phyloP scores from a whole-genome alignment of 2,888 invertebrate species.

The Nephrotoma guestfalica region DNA sequence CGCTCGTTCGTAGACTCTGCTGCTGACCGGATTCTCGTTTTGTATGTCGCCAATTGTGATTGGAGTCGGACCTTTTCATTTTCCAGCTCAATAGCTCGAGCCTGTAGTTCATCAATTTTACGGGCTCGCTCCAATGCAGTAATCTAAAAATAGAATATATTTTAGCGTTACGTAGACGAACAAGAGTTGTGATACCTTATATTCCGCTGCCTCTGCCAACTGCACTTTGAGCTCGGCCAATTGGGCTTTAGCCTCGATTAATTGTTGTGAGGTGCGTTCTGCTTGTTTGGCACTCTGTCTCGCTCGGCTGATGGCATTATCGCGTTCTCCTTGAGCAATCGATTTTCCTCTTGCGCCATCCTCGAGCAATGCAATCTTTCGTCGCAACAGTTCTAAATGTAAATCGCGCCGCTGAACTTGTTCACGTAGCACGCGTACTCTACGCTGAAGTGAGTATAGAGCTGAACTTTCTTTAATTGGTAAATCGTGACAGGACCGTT shows the following conservation, averaged over 20 bases:
- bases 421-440: constrained; percentile 72
- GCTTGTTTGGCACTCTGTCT: constrained; percentile 73
- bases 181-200: constrained; percentile 43
- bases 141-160: constrained; percentile 39
- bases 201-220: constrained; percentile 71
- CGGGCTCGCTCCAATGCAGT: constrained; percentile 68
- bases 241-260: constrained; percentile 68
- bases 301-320: constrained; percentile 50
- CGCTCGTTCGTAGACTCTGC: constrained; percentile 29
- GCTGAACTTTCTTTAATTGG: constrained; percentile 71
- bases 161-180: background rate
- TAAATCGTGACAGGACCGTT: constrained; percentile 66
- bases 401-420: constrained; percentile 84
- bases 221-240: constrained; percentile 74
- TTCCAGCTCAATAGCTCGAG: constrained; percentile 67
- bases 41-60: constrained; percentile 23
- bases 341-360: constrained; percentile 50
- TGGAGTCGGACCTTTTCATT: constrained; percentile 48
- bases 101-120: constrained; percentile 71
- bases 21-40: constrained; percentile 25
- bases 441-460: constrained; percentile 79
- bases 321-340: constrained; percentile 40
- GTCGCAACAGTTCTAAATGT: constrained; percentile 74
- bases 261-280: constrained; percentile 64
- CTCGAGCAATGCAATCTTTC: constrained; percentile 75